Conservation (phyloP, 2,797 vertebrate genomes). For the Sebastiscus tertius region DNA sequence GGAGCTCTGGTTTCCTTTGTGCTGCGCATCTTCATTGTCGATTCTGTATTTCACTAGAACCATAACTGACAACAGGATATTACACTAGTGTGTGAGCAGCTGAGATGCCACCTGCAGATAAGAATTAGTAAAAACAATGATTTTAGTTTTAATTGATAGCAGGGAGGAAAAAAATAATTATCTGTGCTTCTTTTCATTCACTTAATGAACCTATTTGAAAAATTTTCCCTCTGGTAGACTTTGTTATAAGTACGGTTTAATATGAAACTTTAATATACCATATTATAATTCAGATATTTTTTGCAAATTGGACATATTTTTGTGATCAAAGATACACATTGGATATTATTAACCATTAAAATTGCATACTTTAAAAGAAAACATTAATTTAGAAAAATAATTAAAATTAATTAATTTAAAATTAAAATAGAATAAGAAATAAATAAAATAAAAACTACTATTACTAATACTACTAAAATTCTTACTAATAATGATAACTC, state of each 20-base stretch:
- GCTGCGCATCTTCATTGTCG: not conserved
- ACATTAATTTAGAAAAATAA: too few relatives aligned
- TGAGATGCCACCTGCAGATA: not conserved
- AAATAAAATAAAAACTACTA: too few relatives aligned
- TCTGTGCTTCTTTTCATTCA: not conserved
- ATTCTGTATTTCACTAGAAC: not conserved
- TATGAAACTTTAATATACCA: not conserved
- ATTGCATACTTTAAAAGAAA: too few relatives aligned
- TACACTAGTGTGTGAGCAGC: not conserved
- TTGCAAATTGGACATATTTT: not conserved
- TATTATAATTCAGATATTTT: not conserved
- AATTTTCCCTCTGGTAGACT: not conserved
- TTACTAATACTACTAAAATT: too few relatives aligned
- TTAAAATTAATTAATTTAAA: too few relatives aligned
- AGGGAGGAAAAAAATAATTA: not conserved
- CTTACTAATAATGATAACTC: too few relatives aligned
- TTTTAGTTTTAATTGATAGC: not conserved
- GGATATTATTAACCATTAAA: too few relatives aligned
- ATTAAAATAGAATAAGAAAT: too few relatives aligned
- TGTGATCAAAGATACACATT: too few relatives aligned
- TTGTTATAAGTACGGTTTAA: not conserved
- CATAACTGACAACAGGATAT: not conserved
- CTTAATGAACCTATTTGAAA: not conserved
- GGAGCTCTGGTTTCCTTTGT: conserved; percentile 8
- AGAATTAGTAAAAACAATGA: not conserved